Base-by-base conservation (phyloP, 2,797 vertebrate species). In the Lutjanus argentimaculatus region DNA sequence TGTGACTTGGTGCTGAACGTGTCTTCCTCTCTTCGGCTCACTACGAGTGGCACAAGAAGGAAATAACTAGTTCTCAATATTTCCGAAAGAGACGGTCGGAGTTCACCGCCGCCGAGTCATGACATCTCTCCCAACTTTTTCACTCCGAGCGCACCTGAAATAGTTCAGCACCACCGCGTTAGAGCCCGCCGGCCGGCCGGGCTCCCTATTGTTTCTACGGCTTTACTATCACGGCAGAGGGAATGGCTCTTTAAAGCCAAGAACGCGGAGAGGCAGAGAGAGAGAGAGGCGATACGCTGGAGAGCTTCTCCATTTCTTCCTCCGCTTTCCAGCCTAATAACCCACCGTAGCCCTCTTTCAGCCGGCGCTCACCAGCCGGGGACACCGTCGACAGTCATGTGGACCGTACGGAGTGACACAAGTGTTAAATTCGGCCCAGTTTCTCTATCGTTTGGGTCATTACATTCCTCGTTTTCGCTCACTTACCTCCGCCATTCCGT, bases 401-500 rank as follows among this genome's bases (percentile, higher is more conserved):
- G 75, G 57, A 80, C 67, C 53, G 48, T 16, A 7, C 70, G 59
- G 67, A 14, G 52, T 48, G 88, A 79, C 85, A 80, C 72, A 17
- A 56, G 80, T 58, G 55, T 73, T 3, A 40, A 58, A 83, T 67
- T 67, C 67, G 72, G 73, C 57, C 45, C 81, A 10, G 88, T 87
- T 93, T 89, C 52, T 53, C 56, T 69, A 66, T 81, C 66, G 67
- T 91, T 92, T 71, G 89, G 71, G 48, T 93, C 88, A 75, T 79
- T 90, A 77, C 92, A 85, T 89, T 92, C 91, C 93, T 95, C 95
- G 92, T 93, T 94, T 93, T 93, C 91, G 93, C 91, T 93, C 90
- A 95, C 96, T 96, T 93, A 96, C 96, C 96, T 96, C 96, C 96
- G 96, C 96, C 96, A 96, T 96, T 96, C 95, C 95, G 95, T 91